Evolutionary conservation across 2,113 vertebrate genomes (phyloP), one percentile per base, ranked within the genome.

Genomic region (Xiphorhynchus elegans): DNA sequence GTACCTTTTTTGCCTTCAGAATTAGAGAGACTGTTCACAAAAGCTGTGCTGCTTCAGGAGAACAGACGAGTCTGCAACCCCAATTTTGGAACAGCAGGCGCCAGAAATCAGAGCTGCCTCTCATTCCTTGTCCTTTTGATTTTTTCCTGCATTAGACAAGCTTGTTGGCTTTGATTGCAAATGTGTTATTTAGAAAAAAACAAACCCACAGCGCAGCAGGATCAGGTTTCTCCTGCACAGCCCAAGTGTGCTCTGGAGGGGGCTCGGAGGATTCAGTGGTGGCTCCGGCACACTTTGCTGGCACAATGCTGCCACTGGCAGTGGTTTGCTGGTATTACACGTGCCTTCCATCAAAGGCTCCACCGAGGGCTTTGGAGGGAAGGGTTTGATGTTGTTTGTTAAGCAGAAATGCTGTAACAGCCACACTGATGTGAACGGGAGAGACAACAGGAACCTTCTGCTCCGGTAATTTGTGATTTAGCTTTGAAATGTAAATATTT

Each of bases 251-350:
- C 11, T 50, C 44, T 12, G 15, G 49, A 9, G 2, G 5, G 44
- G 2, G 25, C 67, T 42, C 24, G 8, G 80, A 59, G 76, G 67
- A 55, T 4, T 33, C 31, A 28, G 37, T 4, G 21, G 40, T 21
- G 84, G 42, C 7, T 33, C 9, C 0, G 35, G 2, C 76, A 4
- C 44, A 59, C 93, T 87, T 93, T 74, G 90, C 91, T 94, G 93
- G 97, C 97, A 85, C 98, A 98, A 99, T 99, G 98, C 98, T 99
- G 98, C 99, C 99, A 93, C 98, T 96, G 96, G 95, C 98, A 98
- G 98, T 37, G 55, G 21, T 47, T 67, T 6, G 3, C 1, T n/a
- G 70, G 93, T 90, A 98, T 33, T 97, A 49, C 98, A 93, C 9
- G 35, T 46, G 84, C 2, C 13, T 73, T 39, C 9, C 63, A 50